These are phyloP conservation scores for Heterodera schachtii DNA, from an alignment of 1,140 invertebrate genomes.

Conservation along the genomic window DNA sequence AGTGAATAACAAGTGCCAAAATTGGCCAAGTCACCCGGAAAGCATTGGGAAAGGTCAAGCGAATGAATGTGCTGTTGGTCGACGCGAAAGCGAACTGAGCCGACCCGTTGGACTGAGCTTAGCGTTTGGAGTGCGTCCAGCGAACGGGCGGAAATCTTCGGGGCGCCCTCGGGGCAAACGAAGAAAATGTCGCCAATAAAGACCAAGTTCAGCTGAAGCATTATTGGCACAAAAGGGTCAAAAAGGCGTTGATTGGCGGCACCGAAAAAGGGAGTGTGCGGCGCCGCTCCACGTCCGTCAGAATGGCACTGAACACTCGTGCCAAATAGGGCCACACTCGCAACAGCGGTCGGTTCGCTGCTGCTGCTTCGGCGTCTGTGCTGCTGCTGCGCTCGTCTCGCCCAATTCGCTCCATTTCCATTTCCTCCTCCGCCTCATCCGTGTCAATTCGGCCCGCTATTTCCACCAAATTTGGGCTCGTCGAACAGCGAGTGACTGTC, in stretches of 20 bases:
- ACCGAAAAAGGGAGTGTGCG: constrained; percentile 48
- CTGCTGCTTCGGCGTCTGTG: constrained; percentile 14
- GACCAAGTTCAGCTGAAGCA: constrained; percentile 48
- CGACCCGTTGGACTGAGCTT: constrained; percentile 47
- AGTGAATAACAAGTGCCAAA: neutral
- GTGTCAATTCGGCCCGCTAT: constrained; percentile 49
- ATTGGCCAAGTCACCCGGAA: constrained; percentile 34
- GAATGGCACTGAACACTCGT: constrained; percentile 34
- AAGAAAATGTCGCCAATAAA: constrained; percentile 51
- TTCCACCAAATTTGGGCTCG: constrained; percentile 40
- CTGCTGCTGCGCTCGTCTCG: constrained; percentile 16
- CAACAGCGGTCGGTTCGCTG: constrained; percentile 36
- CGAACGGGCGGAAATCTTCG: constrained; percentile 42
- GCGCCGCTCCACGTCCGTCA: constrained; percentile 31
- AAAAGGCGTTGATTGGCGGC: neutral
- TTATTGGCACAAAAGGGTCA: neutral
- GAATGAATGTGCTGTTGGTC: constrained; percentile 46
- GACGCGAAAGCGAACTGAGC: constrained; percentile 41
- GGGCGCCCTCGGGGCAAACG: constrained; percentile 37
- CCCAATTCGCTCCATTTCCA: constrained; percentile 37
- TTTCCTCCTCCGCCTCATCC: constrained; percentile 48
- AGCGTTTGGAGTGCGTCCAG: constrained; percentile 51
- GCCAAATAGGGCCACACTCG: constrained; percentile 48
- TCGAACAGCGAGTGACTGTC: constrained; percentile 35
- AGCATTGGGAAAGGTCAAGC: constrained; percentile 44